phyloP scores from a whole-genome alignment of 2,888 invertebrate species.

The Phortica okadai region DNA sequence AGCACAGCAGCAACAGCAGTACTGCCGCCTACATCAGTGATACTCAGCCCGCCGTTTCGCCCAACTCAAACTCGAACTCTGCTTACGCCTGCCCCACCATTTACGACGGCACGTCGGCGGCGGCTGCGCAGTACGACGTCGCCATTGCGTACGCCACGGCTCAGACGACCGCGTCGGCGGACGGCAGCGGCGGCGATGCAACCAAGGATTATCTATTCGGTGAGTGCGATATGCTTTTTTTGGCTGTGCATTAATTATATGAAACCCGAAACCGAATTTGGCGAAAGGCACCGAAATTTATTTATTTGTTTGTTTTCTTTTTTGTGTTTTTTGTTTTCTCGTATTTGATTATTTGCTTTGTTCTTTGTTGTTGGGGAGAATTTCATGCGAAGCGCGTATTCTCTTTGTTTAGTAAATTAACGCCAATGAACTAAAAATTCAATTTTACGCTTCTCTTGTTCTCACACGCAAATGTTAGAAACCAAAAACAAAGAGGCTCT shows the following conservation, averaged over 20 bases:
- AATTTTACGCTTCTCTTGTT: neutral
- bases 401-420: slow-evolving; percentile 1
- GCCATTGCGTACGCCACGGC: slow-evolving; percentile 62
- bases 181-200: slow-evolving; percentile 44
- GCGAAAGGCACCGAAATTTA: neutral
- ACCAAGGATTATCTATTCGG: slow-evolving; percentile 76
- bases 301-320: neutral
- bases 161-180: slow-evolving; percentile 48
- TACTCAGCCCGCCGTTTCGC: slow-evolving; percentile 69
- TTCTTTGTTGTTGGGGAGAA: neutral
- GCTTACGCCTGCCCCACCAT: slow-evolving; percentile 70
- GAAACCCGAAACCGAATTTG: slow-evolving; percentile 61
- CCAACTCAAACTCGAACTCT: slow-evolving; percentile 70
- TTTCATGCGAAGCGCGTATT: neutral
- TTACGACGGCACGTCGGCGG: slow-evolving; percentile 59
- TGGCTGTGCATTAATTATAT: slow-evolving; percentile 50
- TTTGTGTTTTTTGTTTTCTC: neutral
- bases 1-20: slow-evolving; percentile 49
- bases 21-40: slow-evolving; percentile 42
- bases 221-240: slow-evolving; percentile 57
- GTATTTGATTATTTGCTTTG: neutral
- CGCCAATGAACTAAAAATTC: neutral
- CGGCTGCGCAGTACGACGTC: slow-evolving; percentile 66
- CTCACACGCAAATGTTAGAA: slow-evolving; percentile 55
- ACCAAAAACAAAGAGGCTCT: slow-evolving; percentile 76